Evolutionary conservation across 2,797 vertebrate genomes (phyloP).

Genomic region (Chloroceryle inda): DNA sequence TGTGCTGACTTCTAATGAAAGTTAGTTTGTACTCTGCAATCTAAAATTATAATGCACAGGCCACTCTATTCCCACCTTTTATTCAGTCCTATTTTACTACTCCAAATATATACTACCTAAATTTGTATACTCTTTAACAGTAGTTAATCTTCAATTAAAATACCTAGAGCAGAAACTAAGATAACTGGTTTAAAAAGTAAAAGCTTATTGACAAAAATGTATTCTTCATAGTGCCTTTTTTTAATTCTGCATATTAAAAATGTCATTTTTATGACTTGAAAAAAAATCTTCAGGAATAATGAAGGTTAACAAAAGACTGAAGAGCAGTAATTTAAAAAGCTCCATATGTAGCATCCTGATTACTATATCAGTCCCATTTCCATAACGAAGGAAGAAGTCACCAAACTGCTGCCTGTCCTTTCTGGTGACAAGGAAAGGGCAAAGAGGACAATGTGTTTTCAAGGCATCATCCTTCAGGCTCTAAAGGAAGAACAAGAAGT

Average conservation of each 20-base stretch:
- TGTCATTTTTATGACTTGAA: slow-evolving; percentile 81
- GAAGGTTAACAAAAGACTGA: slow-evolving; percentile 81
- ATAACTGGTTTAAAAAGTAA: slow-evolving; percentile 84
- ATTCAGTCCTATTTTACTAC: slow-evolving; percentile 71
- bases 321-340: slow-evolving; percentile 79
- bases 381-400: slow-evolving; percentile 59
- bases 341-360: slow-evolving; percentile 80
- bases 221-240: slow-evolving; percentile 78
- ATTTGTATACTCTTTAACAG: slow-evolving; percentile 82
- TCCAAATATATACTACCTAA: slow-evolving; percentile 72
- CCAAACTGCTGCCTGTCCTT: slow-evolving; percentile 58
- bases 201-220: slow-evolving; percentile 83
- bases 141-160: slow-evolving; percentile 87
- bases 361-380: slow-evolving; percentile 74
- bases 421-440: slow-evolving; percentile 55
- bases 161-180: slow-evolving; percentile 84
- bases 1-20: slow-evolving; percentile 50
- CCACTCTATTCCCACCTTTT: slow-evolving; percentile 47
- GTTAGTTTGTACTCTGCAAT: slow-evolving; percentile 47
- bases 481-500: slow-evolving; percentile 1
- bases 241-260: slow-evolving; percentile 84
- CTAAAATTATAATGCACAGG: slow-evolving; percentile 68
- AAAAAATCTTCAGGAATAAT: slow-evolving; percentile 78
- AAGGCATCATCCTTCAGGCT: slow-evolving; percentile 30
- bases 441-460: not conserved